Base-by-base conservation (phyloP, 2,888 invertebrate species). In the Choristoneura rosaceana region DNA sequence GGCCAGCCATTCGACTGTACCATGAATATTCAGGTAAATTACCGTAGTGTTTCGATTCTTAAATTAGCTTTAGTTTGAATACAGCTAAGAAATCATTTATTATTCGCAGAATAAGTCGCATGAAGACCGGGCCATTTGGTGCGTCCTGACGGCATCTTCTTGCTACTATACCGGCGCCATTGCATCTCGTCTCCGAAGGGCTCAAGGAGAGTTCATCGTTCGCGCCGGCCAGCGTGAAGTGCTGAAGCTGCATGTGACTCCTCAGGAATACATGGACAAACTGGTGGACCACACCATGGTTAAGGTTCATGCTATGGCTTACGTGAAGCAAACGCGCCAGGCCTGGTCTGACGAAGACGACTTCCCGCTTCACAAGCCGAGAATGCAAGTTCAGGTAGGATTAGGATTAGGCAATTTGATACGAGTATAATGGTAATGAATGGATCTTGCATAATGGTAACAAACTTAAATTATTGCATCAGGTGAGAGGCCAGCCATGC, bases 271-370 rank as follows among this genome's bases (percentile, higher is more conserved):
- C 85, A 94, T 96, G 90, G 95, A 95, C 74, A 96, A 96, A 82
- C 83, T 97, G 77, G 96, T 96, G 0, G 97, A 97, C 81, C 96
- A 96, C 80, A 94, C 95, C 66, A 94, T 96, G 90, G 93, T 97
- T 71, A 96, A 96, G 90, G 95, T 97, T 74, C 96, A 96, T 79
- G 96, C 96, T n/a, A 95, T 96, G 90, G 96, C 96, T 3, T 95
- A 95, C 76, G 96, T 97, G 1, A 94, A 95, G 79, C 96, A 97
- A 84, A 97, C 97, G 0, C 95, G 95, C 60, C 97, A 97, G 85
- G 95, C 96, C 2, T 97, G 96, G 96, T 96, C 96, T 64, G 96
- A 96, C 79, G 96, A 96, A 82, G 96, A 96, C 77, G 96, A 97
- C 82, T 96, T 96, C 89, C 94, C 95, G 25, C 91, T 97, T 63